These are phyloP conservation scores for Lithodes maja DNA, from an alignment of 2,888 invertebrate species.

Conservation along the genomic window DNA sequence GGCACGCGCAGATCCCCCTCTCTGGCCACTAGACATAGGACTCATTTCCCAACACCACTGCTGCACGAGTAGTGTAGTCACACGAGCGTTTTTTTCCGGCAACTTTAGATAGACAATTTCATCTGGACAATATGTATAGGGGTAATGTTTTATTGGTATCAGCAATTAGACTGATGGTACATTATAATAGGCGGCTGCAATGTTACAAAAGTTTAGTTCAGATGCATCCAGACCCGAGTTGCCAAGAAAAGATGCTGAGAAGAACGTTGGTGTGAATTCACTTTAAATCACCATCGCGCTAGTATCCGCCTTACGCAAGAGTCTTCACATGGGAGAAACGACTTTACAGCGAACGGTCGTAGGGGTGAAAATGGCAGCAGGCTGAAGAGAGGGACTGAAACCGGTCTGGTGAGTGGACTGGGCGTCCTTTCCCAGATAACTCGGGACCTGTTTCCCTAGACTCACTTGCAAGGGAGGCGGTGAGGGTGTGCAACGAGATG, in stretches of 20 bases:
- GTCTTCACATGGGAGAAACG: neutral
- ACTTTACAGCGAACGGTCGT: neutral
- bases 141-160: too few relatives aligned
- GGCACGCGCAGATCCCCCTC: neutral
- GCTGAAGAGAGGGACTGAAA: conserved; percentile 4
- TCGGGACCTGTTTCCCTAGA: conserved; percentile 4
- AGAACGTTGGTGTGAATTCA: too few relatives aligned
- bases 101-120: too few relatives aligned
- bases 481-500: neutral
- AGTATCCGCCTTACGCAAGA: conserved; percentile 13
- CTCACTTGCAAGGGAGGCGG: neutral
- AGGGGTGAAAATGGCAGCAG: neutral
- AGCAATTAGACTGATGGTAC: too few relatives aligned
- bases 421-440: conserved; percentile 32
- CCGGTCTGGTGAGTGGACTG: conserved; percentile 17
- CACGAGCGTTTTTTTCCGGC: too few relatives aligned
- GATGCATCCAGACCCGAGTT: too few relatives aligned
- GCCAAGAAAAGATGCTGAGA: too few relatives aligned
- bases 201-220: too few relatives aligned
- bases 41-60: neutral
- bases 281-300: neutral
- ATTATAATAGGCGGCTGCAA: too few relatives aligned
- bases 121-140: too few relatives aligned
- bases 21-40: neutral
- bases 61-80: too few relatives aligned